Evolutionary conservation across 1,140 invertebrate genomes (phyloP).

Genomic region (Bombus breviceps): DNA sequence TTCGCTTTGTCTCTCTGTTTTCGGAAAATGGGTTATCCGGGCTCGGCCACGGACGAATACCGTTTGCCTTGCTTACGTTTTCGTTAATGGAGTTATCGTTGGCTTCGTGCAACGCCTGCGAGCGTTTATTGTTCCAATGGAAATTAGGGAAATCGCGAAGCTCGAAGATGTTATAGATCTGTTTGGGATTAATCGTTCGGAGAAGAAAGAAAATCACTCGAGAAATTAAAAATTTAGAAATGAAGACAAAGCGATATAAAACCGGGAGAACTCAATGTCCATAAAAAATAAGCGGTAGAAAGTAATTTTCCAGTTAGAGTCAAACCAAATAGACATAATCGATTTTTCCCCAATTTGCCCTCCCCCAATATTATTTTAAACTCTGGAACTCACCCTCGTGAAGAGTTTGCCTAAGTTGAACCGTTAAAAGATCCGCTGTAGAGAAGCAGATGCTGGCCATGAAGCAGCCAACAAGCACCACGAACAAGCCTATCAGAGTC

Average conservation of each 20-base stretch:
- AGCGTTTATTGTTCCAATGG: neutral
- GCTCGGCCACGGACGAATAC: neutral
- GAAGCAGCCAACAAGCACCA: slow-evolving; percentile 42
- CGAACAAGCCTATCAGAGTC: slow-evolving; percentile 20
- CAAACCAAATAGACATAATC: neutral
- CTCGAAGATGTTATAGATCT: neutral
- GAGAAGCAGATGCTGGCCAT: slow-evolving; percentile 40
- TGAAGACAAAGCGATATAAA: too few species aligned
- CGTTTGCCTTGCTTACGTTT: slow-evolving; percentile 2
- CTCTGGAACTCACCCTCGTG: slow-evolving; percentile 4
- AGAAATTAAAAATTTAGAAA: too few species aligned
- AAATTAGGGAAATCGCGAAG: neutral
- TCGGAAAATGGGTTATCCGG: slow-evolving; percentile 1
- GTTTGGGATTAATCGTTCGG: neutral
- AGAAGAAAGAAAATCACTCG: too few species aligned
- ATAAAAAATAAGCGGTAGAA: neutral
- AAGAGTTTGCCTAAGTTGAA: slow-evolving; percentile 34
- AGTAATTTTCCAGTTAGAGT: neutral
- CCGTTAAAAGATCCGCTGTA: slow-evolving; percentile 36
- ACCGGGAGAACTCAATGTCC: too few species aligned
- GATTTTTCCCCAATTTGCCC: neutral
- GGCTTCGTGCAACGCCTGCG: neutral
- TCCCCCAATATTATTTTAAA: neutral
- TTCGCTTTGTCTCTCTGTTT: slow-evolving; percentile 7
- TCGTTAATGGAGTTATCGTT: neutral